Base-by-base conservation (phyloP, 1,140 invertebrate species). In the Asbolus verrucosus region DNA sequence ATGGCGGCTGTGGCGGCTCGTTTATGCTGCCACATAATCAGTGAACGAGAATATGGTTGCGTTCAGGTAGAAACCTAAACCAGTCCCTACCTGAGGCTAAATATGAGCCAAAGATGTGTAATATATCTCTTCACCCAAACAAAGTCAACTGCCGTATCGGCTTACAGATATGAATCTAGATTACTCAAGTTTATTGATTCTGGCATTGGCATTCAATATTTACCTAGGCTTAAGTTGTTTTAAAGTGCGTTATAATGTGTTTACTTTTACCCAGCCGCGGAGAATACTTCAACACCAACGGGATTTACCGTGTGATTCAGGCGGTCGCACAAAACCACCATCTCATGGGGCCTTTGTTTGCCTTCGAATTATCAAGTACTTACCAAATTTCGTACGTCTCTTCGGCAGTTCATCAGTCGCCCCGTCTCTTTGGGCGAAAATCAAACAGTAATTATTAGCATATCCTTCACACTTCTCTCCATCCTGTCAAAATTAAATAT, bases 101-200 rank as follows among this genome's bases (percentile, higher is more conserved):
- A 46, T 46, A n/a, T 46, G 59, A 9, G n/a, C 5, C 54, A 30
- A 31, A 60, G 54, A 33, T 13, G 54, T 16, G 59, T 62, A 62
- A 70, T 65, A 70, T 63, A 70, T 70, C 68, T 70, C 60, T 36
- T 70, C 41, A 43, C 38, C 41, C 60, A 46, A 54, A 70, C 68
- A 70, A 61, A 68, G 68, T 70, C 68, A 70, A 70, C 60, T 61
- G 60, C 39, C 15, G 41, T 71, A 71, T 71, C 69, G 63, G 24
- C 33, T 71, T 71, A 46, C 69, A 71, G 69, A 71, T 71, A 60
- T 46, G 36, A 62, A 71, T 71, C 69, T 71, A 66, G 50, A 61
- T 66, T 61, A 65, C 59, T 71, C 62, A 71, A 66, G 69, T 71
- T 71, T 71, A 71, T 71, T 71, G 69, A 71, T 71, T 71, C 30